Evolutionary conservation across 37 sponge, comb jelly and placozoan genomes (phyloP), one percentile per base, ranked within the genome.

Genomic region (Ephydatia muelleri): DNA sequence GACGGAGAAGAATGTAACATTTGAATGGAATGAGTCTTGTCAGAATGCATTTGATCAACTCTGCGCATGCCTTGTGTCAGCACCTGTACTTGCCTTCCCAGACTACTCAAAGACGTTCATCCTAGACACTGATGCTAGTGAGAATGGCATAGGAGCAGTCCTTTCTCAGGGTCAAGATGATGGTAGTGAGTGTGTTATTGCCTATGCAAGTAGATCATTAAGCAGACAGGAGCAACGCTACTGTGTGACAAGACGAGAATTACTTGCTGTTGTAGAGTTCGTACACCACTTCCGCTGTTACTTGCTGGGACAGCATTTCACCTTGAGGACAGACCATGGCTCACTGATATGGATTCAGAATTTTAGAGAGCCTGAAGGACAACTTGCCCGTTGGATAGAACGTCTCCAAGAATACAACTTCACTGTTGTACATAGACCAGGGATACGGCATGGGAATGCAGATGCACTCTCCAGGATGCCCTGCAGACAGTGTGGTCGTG

Each of bases 81-180:
- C 81, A 40, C 82, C 76, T 26, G 74, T 82, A 5, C 64, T 88
- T 29, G 77, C 88, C 6, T 77, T 70, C 64, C 82, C 81, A 31
- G 82, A 88, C 72, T 73, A 33, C 37, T 47, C 13, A 12, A 38
- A 39, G 38, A 65, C 78, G 26, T 82, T 88, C 37, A 75, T 67
- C 30, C 69, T 88, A 72, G 88, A 88, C 37, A 88, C 88, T 6
- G 83, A 88, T 57, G 88, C 88, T 11, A 76, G 78, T 76, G 76
- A 67, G 23, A 76, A 71, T 5, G 88, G 88, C 21, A 67, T 88
- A 5, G 88, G 88, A 38, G 83, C 83, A 36, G 83, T 88, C 38
- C 82, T 88, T 29, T 68, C 78, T 13, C 88, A 88, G 30, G 76
- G 47, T n/a, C 49, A 77, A 26, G 39, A 39, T 23, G 71, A 88